Percentiles rank a stretch among this genome's conserved stretches.
phyloP scores from a whole-genome alignment of 2,797 vertebrate species.

The Characodon lateralis region DNA sequence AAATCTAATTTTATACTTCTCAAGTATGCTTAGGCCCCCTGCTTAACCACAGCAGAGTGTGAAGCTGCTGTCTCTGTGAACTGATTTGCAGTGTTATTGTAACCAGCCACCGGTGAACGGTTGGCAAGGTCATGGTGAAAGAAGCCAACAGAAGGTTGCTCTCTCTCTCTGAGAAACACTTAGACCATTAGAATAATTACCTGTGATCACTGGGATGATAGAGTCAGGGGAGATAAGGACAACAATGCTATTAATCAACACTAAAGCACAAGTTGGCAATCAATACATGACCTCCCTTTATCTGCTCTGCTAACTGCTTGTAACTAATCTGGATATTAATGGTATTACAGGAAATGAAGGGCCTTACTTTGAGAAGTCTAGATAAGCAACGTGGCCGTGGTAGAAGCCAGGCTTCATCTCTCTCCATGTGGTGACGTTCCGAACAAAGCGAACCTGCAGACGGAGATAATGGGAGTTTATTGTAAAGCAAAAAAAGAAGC shows the following conservation, averaged over 20 bases:
- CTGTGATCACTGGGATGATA: conserved; percentile 61
- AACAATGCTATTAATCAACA: conserved; percentile 71
- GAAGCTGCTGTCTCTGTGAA: neutral
- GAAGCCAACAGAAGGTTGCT: conserved; percentile 4
- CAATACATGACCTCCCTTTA: conserved; percentile 59
- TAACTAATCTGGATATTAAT: conserved; percentile 67
- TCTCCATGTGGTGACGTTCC: conserved; percentile 94
- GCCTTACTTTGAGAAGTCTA: conserved; percentile 95
- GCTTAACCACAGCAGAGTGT: neutral
- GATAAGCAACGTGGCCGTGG: conserved; percentile 93
- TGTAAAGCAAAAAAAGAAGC: conserved; percentile 15
- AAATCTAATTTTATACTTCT: neutral
- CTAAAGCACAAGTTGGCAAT: conserved; percentile 53
- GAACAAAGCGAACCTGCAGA: conserved; percentile 93
- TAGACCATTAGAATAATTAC: conserved; percentile 67
- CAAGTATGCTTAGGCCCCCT: neutral
- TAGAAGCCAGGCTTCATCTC: conserved; percentile 98
- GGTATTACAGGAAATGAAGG: conserved; percentile 52
- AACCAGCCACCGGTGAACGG: conserved; percentile 25
- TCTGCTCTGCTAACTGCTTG: conserved; percentile 52
- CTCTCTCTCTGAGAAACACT: conserved; percentile 39
- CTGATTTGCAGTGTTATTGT: conserved; percentile 3
- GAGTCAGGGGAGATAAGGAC: conserved; percentile 59
- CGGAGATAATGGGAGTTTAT: conserved; percentile 52
- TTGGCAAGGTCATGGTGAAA: conserved; percentile 13